A percentile compares a stretch with the other conserved stretches of the same genome.
These are phyloP conservation scores for Azorinus chamasolen DNA, from an alignment of 2,888 invertebrate species.

Conservation along the genomic window DNA sequence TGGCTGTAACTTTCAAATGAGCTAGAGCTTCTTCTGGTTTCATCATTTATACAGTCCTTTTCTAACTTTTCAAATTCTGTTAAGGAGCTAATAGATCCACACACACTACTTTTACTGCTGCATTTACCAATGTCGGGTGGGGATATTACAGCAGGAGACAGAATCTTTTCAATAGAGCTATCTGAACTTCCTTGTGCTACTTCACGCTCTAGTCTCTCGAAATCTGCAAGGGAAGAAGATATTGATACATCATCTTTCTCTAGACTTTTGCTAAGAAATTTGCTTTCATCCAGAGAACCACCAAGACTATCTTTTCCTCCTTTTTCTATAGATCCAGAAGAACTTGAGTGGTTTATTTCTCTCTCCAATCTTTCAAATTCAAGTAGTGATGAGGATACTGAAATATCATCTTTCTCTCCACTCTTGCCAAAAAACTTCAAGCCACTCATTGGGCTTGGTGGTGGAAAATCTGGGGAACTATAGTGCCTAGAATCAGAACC, in stretches of 20 bases:
- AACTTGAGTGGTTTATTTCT: slow-evolving; percentile 88
- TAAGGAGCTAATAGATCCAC: slow-evolving; percentile 89
- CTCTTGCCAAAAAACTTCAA: slow-evolving; percentile 93
- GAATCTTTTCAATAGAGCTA: slow-evolving; percentile 90
- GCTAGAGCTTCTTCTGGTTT: slow-evolving; percentile 84
- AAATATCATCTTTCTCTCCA: slow-evolving; percentile 96
- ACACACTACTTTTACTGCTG: slow-evolving; percentile 76
- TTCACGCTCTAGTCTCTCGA: slow-evolving; percentile 95
- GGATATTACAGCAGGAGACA: slow-evolving; percentile 74
- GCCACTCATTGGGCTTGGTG: slow-evolving; percentile 89
- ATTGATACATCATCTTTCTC: slow-evolving; percentile 97
- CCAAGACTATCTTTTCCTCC: slow-evolving; percentile 89
- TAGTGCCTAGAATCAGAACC: slow-evolving; percentile 78
- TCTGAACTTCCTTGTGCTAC: slow-evolving; percentile 87
- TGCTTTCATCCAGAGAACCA: slow-evolving; percentile 79
- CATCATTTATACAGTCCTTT: slow-evolving; percentile 88
- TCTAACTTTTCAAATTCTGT: slow-evolving; percentile 97
- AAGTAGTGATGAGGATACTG: slow-evolving; percentile 94
- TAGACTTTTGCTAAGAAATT: slow-evolving; percentile 86
- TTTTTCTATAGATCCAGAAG: slow-evolving; percentile 86
- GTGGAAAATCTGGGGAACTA: slow-evolving; percentile 93
- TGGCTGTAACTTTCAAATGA: slow-evolving; percentile 76
- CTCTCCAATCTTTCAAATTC: slow-evolving; percentile 97
- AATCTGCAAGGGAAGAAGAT: slow-evolving; percentile 95
- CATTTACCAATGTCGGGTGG: slow-evolving; percentile 54